Evolutionary conservation across 1,140 invertebrate species (phyloP), one percentile per base, ranked within the genome.

Genomic region (Drosophila teissieri): DNA sequence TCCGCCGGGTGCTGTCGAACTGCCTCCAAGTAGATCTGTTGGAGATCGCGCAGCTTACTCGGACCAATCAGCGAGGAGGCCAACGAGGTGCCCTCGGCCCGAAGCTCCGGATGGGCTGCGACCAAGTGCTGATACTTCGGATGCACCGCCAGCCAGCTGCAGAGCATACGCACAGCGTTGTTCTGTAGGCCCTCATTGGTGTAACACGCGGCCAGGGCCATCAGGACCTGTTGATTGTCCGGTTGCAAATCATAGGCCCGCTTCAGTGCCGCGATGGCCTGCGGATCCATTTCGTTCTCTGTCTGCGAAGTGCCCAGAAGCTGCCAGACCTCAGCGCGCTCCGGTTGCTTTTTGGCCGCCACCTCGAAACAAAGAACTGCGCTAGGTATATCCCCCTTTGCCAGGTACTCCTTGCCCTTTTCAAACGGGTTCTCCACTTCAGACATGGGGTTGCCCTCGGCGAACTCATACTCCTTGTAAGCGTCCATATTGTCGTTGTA

Each of bases 361-460:
- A 97, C 97, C 94, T 99, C 99, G 93, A 99, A 99, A 84, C 98
- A 96, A 4, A 99, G 93, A 1, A 99, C 98, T 24, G 99, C 98
- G 78, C 97, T 97, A 15, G 98, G 97, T 61, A 99, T 94, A 93
- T 99, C 98, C 24, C 98, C 98, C 72, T 94, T 94, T 85, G 95
- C 94, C 55, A 99, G 92, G 88, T 96, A 95, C 80, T 95, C 94
- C 85, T 98, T 95, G 0, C 98, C 98, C 83, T 97, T 96, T 91
- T 96, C 95, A 61, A 99, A 95, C 14, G 97, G 95, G 93, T 98
- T 95, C n/a, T 94, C 93, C 80, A 96, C 93, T 80, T 97, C 95
- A 55, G 94, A 93, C 95, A 98, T 96, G 10, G 97, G 96, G 94
- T 99, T 99, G 53, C 97, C 95, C 81, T 96, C 94, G 49, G 95